Base-by-base conservation (phyloP, 2,113 vertebrate species). In the Lampris incognitus region DNA sequence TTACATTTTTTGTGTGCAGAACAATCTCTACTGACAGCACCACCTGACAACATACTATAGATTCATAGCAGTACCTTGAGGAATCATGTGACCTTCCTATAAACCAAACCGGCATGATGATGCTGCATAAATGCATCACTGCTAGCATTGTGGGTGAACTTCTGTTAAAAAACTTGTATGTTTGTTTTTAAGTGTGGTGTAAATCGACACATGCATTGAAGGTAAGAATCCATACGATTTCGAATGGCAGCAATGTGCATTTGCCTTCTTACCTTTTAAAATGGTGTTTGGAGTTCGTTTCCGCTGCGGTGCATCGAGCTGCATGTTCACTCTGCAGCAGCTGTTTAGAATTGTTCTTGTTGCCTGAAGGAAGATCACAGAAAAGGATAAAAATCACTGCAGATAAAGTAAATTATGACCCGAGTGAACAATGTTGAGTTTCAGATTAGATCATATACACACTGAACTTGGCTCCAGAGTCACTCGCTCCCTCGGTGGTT, bases 71-170 rank as follows among this genome's bases (percentile, higher is more conserved):
- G 24, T 24, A 24, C 24, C 24, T 24, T 24, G 24, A 24, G 24
- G 24, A 24, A 24, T 90, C 78, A 87, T 84, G 44, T 88, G 87
- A 78, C 50, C 74, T 73, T 81, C 44, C 52, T 38, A 62, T 84
- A 69, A 50, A 41, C 68, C 83, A 74, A 52, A 70, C 69, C 76
- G 81, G 78, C 82, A 82, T 59, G 65, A 81, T 87, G 84, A 81
- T 81, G 67, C 87, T 87, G 87, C 81, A 83, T 72, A 78, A 65
- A 38, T 77, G 74, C 73, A 78, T 76, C 57, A 66, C 51, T 48
- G 6, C 58, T 3, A 13, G 51, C 76, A 59, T 83, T 64, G 69
- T 74, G 54, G 56, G 5, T 3, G 76, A 37, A 72, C 58, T 69
- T 62, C 36, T n/a, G 52, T 24, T 24, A 24, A 41, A 66, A 11